Percentiles rank a stretch among this genome's conserved stretches.
Evolutionary conservation across 2,113 vertebrate genomes (phyloP).

Genomic region (Hassar affinis): DNA sequence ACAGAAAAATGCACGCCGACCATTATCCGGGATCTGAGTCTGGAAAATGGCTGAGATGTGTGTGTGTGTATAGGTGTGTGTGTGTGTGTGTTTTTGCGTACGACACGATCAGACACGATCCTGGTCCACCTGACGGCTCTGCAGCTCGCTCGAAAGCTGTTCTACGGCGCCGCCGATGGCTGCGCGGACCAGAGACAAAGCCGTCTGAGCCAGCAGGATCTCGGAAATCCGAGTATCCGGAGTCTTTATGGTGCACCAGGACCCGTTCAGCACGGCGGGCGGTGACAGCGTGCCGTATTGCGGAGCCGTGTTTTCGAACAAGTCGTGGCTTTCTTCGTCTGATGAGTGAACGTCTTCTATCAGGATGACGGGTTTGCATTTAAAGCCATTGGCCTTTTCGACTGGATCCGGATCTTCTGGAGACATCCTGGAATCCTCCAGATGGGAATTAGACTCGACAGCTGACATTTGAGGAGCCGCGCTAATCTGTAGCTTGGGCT

Average conservation of each 20-base stretch:
- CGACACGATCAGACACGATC: background rate
- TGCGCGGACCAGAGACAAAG: conserved; percentile 56
- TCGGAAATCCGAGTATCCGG: conserved; percentile 33
- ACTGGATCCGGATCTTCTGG: conserved; percentile 14
- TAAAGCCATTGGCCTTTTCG: background rate
- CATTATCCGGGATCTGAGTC: too few relatives aligned
- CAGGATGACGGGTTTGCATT: conserved; percentile 40
- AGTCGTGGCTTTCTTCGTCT: conserved; percentile 39
- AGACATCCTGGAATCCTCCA: background rate
- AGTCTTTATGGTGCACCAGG: conserved; percentile 19
- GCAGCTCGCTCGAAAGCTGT: conserved; percentile 57
- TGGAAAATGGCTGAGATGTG: background rate
- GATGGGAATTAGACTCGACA: background rate
- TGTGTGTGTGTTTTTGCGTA: background rate
- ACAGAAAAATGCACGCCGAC: too few relatives aligned
- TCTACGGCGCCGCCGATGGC: conserved; percentile 57
- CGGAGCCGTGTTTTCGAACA: background rate
- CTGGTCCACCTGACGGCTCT: conserved; percentile 32
- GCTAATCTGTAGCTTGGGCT: background rate
- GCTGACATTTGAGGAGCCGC: background rate
- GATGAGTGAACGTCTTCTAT: conserved; percentile 34
- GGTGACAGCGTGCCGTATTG: conserved; percentile 4
- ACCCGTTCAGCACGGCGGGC: conserved; percentile 12
- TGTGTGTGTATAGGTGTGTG: background rate
- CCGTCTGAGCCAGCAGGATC: conserved; percentile 55